Percentiles rank a stretch among this genome's conserved stretches.
These are phyloP conservation scores for Cheirogaleus medius DNA, from an alignment of 2,113 vertebrate species.

Conservation along the genomic window DNA sequence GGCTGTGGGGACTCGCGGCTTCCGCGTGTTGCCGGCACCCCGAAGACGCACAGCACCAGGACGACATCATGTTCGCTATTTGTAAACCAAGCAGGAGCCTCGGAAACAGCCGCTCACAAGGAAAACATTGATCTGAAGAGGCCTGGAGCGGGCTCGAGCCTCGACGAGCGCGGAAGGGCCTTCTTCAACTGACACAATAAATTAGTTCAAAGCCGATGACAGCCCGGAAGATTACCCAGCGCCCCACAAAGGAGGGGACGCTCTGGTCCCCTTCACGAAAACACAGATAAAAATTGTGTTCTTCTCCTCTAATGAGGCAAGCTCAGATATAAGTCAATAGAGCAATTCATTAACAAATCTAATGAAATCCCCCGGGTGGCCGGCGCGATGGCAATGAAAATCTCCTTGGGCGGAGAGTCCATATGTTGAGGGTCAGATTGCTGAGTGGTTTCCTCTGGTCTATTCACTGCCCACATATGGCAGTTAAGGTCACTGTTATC, in stretches of 20 bases:
- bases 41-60: conserved; percentile 88
- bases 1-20: conserved; percentile 87
- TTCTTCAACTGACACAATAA: conserved; percentile 94
- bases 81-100: conserved; percentile 93
- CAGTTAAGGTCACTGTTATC: conserved; percentile 96
- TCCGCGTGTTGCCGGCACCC: conserved; percentile 85
- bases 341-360: conserved; percentile 99
- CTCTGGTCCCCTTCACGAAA: conserved; percentile 87
- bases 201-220: conserved; percentile 93
- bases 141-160: conserved; percentile 88
- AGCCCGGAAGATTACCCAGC: conserved; percentile 91
- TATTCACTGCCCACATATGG: conserved; percentile 95
- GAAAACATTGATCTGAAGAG: conserved; percentile 90
- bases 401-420: conserved; percentile 93
- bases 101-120: conserved; percentile 89
- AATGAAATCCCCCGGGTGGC: conserved; percentile 93
- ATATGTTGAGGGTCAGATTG: conserved; percentile 98
- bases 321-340: conserved; percentile 98
- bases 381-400: conserved; percentile 88
- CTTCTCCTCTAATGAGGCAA: conserved; percentile 97
- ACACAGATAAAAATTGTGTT: conserved; percentile 90
- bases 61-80: conserved; percentile 92
- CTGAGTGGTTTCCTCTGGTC: conserved; percentile 93
- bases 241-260: conserved; percentile 89
- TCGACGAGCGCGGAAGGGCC: conserved; percentile 90